Conservation (phyloP, 2,888 invertebrate genomes). For the Eledona agricola region DNA sequence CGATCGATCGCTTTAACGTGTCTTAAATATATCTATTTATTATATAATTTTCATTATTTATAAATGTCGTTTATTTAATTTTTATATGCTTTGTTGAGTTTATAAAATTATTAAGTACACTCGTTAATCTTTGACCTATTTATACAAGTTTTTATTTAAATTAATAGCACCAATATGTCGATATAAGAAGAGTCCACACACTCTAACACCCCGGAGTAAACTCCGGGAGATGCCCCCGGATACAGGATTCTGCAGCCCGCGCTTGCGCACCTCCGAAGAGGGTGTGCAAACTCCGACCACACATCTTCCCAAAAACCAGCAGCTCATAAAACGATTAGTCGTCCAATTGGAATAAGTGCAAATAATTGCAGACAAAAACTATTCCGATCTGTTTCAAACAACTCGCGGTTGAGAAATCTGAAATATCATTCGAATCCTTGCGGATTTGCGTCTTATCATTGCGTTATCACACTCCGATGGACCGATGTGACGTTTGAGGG, state of each 20-base stretch:
- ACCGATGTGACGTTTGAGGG: no score
- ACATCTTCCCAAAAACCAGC: no score
- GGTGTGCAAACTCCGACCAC: constrained; percentile 17
- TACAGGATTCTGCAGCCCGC: constrained; percentile 54
- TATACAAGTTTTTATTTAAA: constrained; percentile 41
- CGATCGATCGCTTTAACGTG: constrained; percentile 22
- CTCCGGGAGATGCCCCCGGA: constrained; percentile 55
- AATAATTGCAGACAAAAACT: no score
- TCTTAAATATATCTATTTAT: constrained; percentile 21
- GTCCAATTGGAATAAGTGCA: no score
- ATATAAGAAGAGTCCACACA: constrained; percentile 51
- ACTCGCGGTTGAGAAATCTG: no score
- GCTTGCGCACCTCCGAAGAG: constrained; percentile 42
- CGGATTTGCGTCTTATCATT: no score
- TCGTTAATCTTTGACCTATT: constrained; percentile 26
- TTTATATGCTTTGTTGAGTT: constrained; percentile 22
- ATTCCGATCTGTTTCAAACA: no score
- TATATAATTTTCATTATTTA: constrained; percentile 28
- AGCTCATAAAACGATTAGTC: no score
- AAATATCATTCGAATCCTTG: no score
- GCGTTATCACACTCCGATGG: no score
- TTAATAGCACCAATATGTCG: constrained; percentile 54
- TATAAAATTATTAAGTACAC: constrained; percentile 12
- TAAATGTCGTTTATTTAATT: constrained; percentile 31
- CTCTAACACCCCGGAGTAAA: constrained; percentile 51